Conservation (phyloP, 2,888 invertebrate genomes). For the Epinotia nisella region DNA sequence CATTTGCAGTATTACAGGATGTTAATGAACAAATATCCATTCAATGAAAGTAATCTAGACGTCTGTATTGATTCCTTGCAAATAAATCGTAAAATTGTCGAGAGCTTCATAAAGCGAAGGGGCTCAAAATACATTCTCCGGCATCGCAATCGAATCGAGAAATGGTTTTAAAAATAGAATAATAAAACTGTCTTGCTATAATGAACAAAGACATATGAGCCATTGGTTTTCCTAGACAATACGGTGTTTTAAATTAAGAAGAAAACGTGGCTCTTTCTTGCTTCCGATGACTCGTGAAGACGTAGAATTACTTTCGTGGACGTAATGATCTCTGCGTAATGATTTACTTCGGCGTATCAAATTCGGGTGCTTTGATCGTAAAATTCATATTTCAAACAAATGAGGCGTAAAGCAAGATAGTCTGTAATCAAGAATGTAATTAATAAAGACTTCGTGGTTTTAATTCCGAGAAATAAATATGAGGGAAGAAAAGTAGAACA, state of each 20-base stretch:
- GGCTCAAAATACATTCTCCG: constrained; percentile 68
- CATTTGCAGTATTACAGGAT: neutral
- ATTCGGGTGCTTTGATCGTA: constrained; percentile 12
- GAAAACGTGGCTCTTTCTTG: constrained; percentile 35
- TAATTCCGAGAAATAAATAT: neutral
- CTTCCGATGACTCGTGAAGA: constrained; percentile 41
- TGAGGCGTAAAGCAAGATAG: neutral
- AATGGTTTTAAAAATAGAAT: constrained; percentile 49
- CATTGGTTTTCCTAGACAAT: neutral
- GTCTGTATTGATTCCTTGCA: constrained; percentile 47
- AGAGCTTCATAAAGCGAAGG: constrained; percentile 59
- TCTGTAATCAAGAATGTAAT: neutral
- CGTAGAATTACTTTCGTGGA: constrained; percentile 30
- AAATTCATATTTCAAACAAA: constrained; percentile 20
- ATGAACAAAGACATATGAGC: constrained; percentile 12
- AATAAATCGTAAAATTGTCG: constrained; percentile 66
- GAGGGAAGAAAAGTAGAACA: neutral
- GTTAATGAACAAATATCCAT: constrained; percentile 6
- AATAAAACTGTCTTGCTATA: constrained; percentile 19
- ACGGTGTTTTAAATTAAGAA: neutral
- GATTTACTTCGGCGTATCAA: constrained; percentile 22
- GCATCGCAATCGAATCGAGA: constrained; percentile 53
- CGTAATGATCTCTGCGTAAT: constrained; percentile 32
- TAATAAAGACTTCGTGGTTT: neutral
- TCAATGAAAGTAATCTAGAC: constrained; percentile 15